phyloP scores from a whole-genome alignment of 2,888 invertebrate genomes.

The Apodemia hepburni region DNA sequence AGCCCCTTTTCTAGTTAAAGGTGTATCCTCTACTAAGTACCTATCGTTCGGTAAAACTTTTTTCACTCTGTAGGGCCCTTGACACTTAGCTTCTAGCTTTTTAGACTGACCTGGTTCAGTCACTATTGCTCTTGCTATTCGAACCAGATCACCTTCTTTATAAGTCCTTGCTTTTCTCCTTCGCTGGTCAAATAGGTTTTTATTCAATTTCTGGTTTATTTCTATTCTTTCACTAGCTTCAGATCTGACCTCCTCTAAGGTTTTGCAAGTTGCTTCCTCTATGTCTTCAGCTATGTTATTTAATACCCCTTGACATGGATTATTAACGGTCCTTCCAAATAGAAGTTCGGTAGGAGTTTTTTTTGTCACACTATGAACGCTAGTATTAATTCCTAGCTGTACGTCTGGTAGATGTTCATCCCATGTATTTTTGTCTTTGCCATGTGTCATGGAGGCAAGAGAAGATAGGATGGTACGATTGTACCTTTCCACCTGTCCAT shows the following conservation, averaged over 20 bases:
- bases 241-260: conserved; percentile 18
- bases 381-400: conserved; percentile 29
- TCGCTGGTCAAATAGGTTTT: conserved; percentile 23
- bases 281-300: conserved; percentile 16
- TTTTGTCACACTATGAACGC: conserved; percentile 18
- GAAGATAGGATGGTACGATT: conserved; percentile 27
- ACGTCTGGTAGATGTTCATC: conserved; percentile 24
- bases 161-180: conserved; percentile 21
- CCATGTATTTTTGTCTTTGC: conserved; percentile 21
- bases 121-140: conserved; percentile 23
- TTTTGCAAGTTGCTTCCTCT: not conserved
- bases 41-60: no score
- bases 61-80: no score
- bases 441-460: conserved; percentile 20
- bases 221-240: conserved; percentile 21
- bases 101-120: conserved; percentile 25
- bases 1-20: no score
- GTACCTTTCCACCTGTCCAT: not conserved
- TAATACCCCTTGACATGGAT: conserved; percentile 17
- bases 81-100: conserved; percentile 28
- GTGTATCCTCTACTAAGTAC: no score
- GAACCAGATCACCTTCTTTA: conserved; percentile 26
- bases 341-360: conserved; percentile 25
- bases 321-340: conserved; percentile 18
- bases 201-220: conserved; percentile 28